Conservation (phyloP, 35 echinoderm and acorn worm genomes). For the Lytechinus variegatus region DNA sequence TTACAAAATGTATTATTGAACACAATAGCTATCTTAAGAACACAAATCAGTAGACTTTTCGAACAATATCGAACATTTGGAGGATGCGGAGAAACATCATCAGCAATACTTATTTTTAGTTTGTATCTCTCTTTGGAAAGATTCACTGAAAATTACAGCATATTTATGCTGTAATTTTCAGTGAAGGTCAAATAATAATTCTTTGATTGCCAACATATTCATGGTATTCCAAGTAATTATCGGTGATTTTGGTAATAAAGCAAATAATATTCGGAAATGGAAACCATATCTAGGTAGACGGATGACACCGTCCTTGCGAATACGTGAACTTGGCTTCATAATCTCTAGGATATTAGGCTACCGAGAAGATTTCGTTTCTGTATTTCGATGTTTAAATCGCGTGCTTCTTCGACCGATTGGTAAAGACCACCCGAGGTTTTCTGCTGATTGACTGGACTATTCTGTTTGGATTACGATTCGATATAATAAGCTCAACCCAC, state of each 20-base stretch:
- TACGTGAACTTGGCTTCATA: not conserved
- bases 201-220: not conserved
- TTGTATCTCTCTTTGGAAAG: not conserved
- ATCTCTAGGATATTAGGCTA: not conserved
- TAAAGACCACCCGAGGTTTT: conserved; percentile 36
- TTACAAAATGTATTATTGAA: not conserved
- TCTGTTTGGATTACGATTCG: conserved; percentile 12
- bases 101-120: not conserved
- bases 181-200: not conserved
- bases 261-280: not conserved
- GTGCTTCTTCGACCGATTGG: not conserved
- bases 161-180: no score
- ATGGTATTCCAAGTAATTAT: not conserved
- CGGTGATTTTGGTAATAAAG: not conserved
- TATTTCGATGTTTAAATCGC: not conserved
- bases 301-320: not conserved
- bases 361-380: not conserved
- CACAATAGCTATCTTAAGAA: not conserved
- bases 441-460: not conserved
- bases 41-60: not conserved
- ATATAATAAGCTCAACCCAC: not conserved
- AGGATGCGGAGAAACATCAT: not conserved
- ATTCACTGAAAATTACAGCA: not conserved
- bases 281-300: not conserved
- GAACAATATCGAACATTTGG: not conserved